phyloP scores from a whole-genome alignment of 2,113 vertebrate genomes.

The Eurypyga helias region DNA sequence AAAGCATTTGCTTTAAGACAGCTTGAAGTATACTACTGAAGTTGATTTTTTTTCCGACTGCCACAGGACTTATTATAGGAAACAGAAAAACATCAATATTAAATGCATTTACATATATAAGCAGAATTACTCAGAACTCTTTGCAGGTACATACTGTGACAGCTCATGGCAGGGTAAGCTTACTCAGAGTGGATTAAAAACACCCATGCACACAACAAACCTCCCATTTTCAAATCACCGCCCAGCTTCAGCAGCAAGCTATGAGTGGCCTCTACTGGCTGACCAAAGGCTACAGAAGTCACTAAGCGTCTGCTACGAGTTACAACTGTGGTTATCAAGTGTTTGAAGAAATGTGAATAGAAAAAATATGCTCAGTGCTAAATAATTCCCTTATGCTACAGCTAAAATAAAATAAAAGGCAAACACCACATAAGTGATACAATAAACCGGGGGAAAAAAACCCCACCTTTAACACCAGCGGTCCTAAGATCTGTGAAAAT shows the following conservation, averaged over 20 bases:
- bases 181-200: background rate
- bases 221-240: background rate
- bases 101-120: background rate
- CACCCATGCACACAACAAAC: background rate
- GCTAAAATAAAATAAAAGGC: background rate
- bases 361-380: background rate
- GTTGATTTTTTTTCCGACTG: background rate
- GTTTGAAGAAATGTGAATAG: background rate
- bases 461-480: rapidly evolving
- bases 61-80: background rate
- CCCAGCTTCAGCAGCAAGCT: constrained; percentile 83
- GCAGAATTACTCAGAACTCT: background rate
- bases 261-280: constrained; percentile 99
- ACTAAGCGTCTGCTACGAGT: background rate
- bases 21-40: background rate
- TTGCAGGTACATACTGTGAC: background rate
- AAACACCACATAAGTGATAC: background rate
- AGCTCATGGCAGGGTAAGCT: background rate
- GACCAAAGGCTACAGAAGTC: constrained; percentile 87
- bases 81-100: background rate
- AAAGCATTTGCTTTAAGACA: background rate
- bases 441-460: background rate
- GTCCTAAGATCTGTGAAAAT: background rate
- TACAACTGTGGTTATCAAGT: background rate
- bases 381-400: background rate